Evolutionary conservation across 1,140 invertebrate genomes (phyloP).

Genomic region (Saxidomus purpurata): DNA sequence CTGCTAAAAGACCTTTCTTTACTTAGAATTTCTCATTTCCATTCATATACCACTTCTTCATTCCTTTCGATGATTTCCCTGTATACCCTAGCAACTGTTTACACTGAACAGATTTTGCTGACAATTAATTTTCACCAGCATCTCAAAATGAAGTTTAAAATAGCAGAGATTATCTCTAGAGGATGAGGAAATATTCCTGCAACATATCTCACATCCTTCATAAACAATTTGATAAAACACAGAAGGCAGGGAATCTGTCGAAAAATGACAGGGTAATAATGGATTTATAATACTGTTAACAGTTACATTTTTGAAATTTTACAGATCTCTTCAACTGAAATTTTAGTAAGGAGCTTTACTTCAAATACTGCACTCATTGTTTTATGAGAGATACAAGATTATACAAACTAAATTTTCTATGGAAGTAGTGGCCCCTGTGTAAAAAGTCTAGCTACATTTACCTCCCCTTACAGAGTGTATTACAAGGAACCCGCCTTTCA

Average conservation of each 20-base stretch:
- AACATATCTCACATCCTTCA: not conserved
- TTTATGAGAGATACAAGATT: no score
- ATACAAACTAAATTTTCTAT: no score
- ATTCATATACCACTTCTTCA: no score
- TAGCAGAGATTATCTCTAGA: not conserved
- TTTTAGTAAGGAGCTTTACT: not conserved
- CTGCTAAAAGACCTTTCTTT: no score
- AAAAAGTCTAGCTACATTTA: not conserved
- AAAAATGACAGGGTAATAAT: not conserved
- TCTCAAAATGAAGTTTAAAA: not conserved
- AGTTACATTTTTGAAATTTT: not conserved
- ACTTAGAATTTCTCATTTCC: no score
- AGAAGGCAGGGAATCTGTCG: not conserved
- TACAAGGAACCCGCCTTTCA: not conserved
- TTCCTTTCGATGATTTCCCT: no score
- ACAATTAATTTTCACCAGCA: conserved; percentile 8
- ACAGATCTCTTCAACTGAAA: not conserved
- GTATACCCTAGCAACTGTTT: not conserved
- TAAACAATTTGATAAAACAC: not conserved
- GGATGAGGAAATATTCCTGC: not conserved
- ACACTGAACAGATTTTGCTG: not conserved
- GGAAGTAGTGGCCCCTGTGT: not conserved
- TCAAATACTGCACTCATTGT: no score
- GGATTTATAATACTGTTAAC: not conserved
- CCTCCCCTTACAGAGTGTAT: not conserved